Evolutionary conservation across 2,888 invertebrate genomes (phyloP).

Genomic region (Stenolophus ochropezus): DNA sequence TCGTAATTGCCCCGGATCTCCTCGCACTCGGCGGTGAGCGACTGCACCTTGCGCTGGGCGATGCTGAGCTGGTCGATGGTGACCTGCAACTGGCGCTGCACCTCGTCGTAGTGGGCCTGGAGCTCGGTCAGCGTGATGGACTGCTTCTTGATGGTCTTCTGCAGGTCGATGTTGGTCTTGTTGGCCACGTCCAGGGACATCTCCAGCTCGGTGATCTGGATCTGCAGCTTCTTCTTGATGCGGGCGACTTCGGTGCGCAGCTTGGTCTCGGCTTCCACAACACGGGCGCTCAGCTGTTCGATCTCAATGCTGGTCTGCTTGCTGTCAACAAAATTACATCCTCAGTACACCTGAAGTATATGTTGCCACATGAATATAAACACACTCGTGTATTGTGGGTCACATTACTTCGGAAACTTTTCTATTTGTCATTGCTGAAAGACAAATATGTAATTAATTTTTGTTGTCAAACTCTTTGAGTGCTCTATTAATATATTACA

Average conservation of each 20-base stretch:
- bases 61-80: constrained; percentile 95
- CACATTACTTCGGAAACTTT: too few species aligned
- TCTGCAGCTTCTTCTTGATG: constrained; percentile 99
- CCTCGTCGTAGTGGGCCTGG: constrained; percentile 96
- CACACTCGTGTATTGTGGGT: too few species aligned
- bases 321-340: constrained; percentile 78
- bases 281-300: constrained; percentile 95
- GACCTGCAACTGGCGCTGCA: constrained; percentile 96
- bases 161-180: constrained; percentile 97
- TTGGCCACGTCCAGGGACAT: constrained; percentile 98
- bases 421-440: too few species aligned
- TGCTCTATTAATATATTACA: constrained; percentile 78
- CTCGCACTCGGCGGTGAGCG: constrained; percentile 95
- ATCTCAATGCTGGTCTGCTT: constrained; percentile 99
- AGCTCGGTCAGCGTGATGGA: constrained; percentile 93
- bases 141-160: constrained; percentile 98
- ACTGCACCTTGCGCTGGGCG: constrained; percentile 92
- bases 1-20: constrained; percentile 95
- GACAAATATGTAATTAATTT: too few species aligned
- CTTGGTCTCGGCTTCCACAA: constrained; percentile 96
- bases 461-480: constrained; percentile 79
- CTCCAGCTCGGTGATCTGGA: constrained; percentile 97
- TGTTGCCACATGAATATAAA: too few species aligned
- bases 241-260: constrained; percentile 96
- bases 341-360: too few species aligned